Evolutionary conservation across 2,888 invertebrate genomes (phyloP).

Genomic region (Chrysolina haemoptera): DNA sequence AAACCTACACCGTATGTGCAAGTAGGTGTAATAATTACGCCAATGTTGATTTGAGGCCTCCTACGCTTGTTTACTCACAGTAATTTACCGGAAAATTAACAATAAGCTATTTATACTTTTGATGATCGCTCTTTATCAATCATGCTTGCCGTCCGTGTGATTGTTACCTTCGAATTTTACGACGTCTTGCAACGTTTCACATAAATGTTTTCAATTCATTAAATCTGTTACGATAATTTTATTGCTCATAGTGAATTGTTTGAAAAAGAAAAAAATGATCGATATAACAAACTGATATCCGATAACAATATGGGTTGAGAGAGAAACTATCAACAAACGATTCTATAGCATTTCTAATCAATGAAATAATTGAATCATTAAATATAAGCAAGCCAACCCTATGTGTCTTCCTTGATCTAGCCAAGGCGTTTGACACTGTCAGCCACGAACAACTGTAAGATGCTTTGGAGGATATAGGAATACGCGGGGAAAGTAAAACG

Average conservation of each 20-base stretch:
- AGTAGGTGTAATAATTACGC: conserved; percentile 27
- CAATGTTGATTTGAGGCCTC: conserved; percentile 25
- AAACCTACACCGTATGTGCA: conserved; percentile 10
- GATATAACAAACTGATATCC: too few species aligned
- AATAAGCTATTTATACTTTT: conserved; percentile 24
- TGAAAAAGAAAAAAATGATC: not conserved
- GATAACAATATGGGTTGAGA: too few species aligned
- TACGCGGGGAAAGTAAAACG: too few species aligned
- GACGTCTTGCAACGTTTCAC: not conserved
- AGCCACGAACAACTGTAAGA: too few species aligned
- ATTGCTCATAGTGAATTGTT: not conserved
- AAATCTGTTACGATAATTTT: not conserved
- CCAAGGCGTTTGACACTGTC: too few species aligned
- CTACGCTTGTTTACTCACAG: conserved; percentile 29
- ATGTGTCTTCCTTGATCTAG: too few species aligned
- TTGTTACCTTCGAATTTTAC: conserved; percentile 13
- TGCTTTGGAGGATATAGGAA: too few species aligned
- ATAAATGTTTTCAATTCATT: conserved; percentile 8
- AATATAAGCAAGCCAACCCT: too few species aligned
- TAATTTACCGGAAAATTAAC: conserved; percentile 36
- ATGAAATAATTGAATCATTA: too few species aligned
- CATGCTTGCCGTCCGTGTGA: conserved; percentile 20
- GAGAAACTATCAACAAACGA: too few species aligned
- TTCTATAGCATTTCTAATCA: too few species aligned
- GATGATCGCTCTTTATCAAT: conserved; percentile 15